Percentiles rank a stretch among this genome's conserved stretches.
Evolutionary conservation across 1,140 invertebrate genomes (phyloP).

Genomic region (Zaprionus tsacasi): DNA sequence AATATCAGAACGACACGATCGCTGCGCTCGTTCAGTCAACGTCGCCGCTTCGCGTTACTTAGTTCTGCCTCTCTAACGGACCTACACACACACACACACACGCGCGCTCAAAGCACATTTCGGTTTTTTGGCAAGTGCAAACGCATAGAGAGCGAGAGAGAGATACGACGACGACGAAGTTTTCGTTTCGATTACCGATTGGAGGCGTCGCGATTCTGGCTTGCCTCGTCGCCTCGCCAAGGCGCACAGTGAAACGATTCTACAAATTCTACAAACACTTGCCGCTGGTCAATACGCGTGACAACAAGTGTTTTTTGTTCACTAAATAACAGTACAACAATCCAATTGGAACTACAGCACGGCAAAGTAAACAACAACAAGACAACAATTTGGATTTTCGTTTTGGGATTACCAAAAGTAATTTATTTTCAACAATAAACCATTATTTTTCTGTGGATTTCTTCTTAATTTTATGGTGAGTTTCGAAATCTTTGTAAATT

Average conservation of each 20-base stretch:
- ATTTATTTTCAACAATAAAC: slow-evolving; percentile 13
- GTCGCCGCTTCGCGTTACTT: slow-evolving; percentile 29
- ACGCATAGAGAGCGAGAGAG: slow-evolving; percentile 15
- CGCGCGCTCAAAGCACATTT: slow-evolving; percentile 1
- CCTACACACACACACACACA: not conserved
- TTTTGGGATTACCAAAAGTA: slow-evolving; percentile 12
- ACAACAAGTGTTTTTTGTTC: slow-evolving; percentile 48
- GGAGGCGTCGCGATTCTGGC: slow-evolving; percentile 4
- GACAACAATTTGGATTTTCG: slow-evolving; percentile 6
- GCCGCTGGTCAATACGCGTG: slow-evolving; percentile 55
- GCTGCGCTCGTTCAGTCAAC: slow-evolving; percentile 33
- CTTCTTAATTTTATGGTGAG: slow-evolving; percentile 62
- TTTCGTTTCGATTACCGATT: slow-evolving; percentile 46
- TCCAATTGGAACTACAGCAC: not conserved
- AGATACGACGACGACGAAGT: slow-evolving; percentile 30
- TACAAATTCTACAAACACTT: slow-evolving; percentile 61
- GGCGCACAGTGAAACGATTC: slow-evolving; percentile 43
- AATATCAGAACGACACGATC: slow-evolving; percentile 42
- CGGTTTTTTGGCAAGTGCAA: slow-evolving; percentile 48
- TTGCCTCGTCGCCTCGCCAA: not conserved
- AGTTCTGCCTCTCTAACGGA: slow-evolving; percentile 39
- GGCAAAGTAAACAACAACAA: slow-evolving; percentile 6
- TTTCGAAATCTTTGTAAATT: not conserved
- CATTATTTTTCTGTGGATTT: slow-evolving; percentile 39
- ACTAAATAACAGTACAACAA: slow-evolving; percentile 35